Evolutionary conservation across 1,140 invertebrate species (phyloP), one percentile per base, ranked within the genome.

Genomic region (Nasonia longicornis): DNA sequence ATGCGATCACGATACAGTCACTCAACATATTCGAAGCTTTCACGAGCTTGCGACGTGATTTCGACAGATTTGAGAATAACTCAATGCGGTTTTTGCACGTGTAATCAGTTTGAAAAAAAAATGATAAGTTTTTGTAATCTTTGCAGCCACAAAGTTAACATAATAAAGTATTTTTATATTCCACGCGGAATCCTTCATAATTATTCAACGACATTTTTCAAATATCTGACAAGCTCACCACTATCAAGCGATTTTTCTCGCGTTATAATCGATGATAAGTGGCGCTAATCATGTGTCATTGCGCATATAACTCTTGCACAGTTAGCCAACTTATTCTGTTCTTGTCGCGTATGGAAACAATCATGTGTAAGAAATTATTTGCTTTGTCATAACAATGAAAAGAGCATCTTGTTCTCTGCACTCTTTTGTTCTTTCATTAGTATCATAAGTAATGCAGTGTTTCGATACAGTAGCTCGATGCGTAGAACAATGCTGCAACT

Each of bases 251-350:
- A 77, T 71, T 71, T 11, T 42, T 71, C 35, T 22, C 8, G 16
- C 69, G 7, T 35, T 10, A 64, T 31, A 42, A 83, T 81, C 79
- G 58, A 12, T 38, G 79, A 84, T 70, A 86, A 85, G 83, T 81
- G 64, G 3, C 48, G 20, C 45, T 82, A 84, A 85, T 78, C 42
- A 20, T n/a, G 35, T 16, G 42, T 16, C 64, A 29, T 45, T 31
- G 45, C 8, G 16, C 77, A 42, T n/a, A n/a, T 14, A 42, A 63
- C 14, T n/a, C 64, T 67, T 67, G 64, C 26, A 67, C 26, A 67
- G 64, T 67, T 29, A 26, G 64, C 29, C 22, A 31, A 77, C 58
- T 73, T 26, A 26, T 69, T 35, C 26, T 75, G 78, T 78, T 64
- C 29, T 1, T 48, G 45, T 26, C 31, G 20, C 2, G 16, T n/a